These are phyloP conservation scores for Operophtera brumata DNA, from an alignment of 2,888 invertebrate genomes.

Conservation along the genomic window DNA sequence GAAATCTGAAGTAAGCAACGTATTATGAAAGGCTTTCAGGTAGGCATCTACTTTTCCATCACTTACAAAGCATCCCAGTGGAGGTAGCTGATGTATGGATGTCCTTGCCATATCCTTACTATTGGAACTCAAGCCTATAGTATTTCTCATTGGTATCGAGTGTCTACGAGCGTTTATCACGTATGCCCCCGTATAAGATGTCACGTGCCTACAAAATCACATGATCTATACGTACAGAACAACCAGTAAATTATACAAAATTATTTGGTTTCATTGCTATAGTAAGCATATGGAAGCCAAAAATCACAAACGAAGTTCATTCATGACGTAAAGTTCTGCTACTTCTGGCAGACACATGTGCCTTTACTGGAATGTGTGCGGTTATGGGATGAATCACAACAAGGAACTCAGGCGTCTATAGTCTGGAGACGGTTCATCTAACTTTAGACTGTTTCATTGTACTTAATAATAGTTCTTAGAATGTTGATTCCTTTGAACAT, in stretches of 20 bases:
- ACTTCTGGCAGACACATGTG: slow-evolving; percentile 17
- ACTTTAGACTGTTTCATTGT: neutral
- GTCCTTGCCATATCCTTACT: too few relatives aligned
- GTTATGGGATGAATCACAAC: slow-evolving; percentile 21
- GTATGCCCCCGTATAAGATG: neutral
- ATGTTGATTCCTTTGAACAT: too few relatives aligned
- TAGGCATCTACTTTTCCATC: too few relatives aligned
- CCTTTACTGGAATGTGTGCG: slow-evolving; percentile 14
- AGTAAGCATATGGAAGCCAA: slow-evolving; percentile 31
- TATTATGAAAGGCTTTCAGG: too few relatives aligned
- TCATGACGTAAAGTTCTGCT: slow-evolving; percentile 20
- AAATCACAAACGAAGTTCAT: slow-evolving; percentile 35
- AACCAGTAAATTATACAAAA: neutral
- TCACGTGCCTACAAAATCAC: neutral
- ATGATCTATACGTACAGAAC: neutral
- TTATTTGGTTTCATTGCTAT: neutral
- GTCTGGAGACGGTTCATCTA: neutral
- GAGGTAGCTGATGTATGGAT: too few relatives aligned
- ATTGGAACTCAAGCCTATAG: neutral
- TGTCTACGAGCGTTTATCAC: neutral
- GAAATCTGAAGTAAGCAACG: too few relatives aligned
- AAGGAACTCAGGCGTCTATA: slow-evolving; percentile 4
- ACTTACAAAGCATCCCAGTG: too few relatives aligned
- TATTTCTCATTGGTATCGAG: too few relatives aligned
- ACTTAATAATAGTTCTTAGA: too few relatives aligned